Base-by-base conservation (phyloP, 2,113 vertebrate genomes). In the Bolborhynchus lineola region DNA sequence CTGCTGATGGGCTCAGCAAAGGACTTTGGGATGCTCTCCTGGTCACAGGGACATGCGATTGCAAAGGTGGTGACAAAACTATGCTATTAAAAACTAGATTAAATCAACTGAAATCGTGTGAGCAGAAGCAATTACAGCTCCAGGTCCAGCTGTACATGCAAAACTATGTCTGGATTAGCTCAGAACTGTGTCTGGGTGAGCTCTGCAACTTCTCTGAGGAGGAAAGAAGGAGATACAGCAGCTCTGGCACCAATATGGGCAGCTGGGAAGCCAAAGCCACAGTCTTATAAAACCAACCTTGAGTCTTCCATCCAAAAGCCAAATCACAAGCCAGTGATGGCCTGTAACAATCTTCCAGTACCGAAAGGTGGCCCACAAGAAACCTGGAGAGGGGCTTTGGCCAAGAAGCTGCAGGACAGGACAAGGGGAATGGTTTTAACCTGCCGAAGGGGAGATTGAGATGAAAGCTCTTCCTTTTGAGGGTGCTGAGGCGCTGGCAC, bases 1-100 rank as follows among this genome's bases (percentile, higher is more conserved):
- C 23, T 59, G 21, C 67, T 28, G 76, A 41, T 16, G 60, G 65
- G 49, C 78, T 79, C 49, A 65, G 72, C 49, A 25, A 11, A 10
- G 0, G 0, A 20, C 44, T 77, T 42, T 2, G 33, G 0, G 5
- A 35, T 31, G 35, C 10, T 20, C 39, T 52, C 50, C 60, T 47
- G 39, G 42, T 44, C 33, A n/a, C 41, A 29, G 69, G 49, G 60
- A 53, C 28, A 13, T 0, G 3, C 0, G 0, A 15, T 4, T 4
- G 49, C 37, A 53, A 25, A 59, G n/a, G 18, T 0, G 7, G 21
- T 42, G 71, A 64, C 25, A 49, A 70, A 91, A 11, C 7, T 18
- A 7, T 21, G 33, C 21, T 20, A 17, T 12, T 29, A 59, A 42
- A 39, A 82, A 35, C 7, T 7, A 24, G 55, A 63, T 29, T 8